A percentile compares a stretch with the other conserved stretches of the same genome.
phyloP scores from a whole-genome alignment of 2,797 vertebrate genomes.

The Clamator glandarius region DNA sequence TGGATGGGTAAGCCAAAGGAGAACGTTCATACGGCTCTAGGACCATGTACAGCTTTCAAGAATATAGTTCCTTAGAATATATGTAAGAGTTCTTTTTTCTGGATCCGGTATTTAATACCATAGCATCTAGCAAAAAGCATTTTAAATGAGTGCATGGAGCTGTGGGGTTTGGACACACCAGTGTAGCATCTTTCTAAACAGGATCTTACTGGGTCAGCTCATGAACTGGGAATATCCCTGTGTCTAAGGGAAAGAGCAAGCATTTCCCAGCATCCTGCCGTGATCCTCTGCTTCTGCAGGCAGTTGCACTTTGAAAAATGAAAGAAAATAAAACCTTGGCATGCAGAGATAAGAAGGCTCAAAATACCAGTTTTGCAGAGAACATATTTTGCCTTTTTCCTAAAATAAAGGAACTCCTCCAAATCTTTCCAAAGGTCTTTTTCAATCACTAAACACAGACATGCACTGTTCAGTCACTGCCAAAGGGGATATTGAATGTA shows the following conservation, averaged over 20 bases:
- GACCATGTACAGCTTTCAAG: not conserved
- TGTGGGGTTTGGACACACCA: not conserved
- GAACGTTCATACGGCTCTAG: not conserved
- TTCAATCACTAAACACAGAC: conserved; percentile 12
- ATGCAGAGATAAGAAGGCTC: conserved; percentile 29
- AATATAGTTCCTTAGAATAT: not conserved
- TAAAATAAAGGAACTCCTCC: conserved; percentile 33
- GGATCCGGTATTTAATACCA: not conserved
- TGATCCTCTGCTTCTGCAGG: not conserved
- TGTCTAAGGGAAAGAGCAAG: conserved; percentile 25
- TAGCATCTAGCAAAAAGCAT: not conserved
- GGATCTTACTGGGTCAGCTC: conserved; percentile 23
- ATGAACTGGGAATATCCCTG: not conserved
- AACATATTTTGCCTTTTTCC: conserved; percentile 13
- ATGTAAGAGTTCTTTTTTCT: not conserved
- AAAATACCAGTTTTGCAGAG: not conserved
- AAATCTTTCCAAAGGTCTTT: conserved; percentile 31
- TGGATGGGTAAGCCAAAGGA: not conserved
- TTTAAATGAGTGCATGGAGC: not conserved
- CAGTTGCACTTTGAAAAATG: not conserved
- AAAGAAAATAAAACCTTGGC: conserved; percentile 43
- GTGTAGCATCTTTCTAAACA: conserved; percentile 33
- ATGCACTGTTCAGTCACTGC: not conserved
- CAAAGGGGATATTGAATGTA: conserved; percentile 33
- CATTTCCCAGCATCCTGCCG: not conserved